Conservation (phyloP, 2,797 vertebrate species). For the Malurus splendens region DNA sequence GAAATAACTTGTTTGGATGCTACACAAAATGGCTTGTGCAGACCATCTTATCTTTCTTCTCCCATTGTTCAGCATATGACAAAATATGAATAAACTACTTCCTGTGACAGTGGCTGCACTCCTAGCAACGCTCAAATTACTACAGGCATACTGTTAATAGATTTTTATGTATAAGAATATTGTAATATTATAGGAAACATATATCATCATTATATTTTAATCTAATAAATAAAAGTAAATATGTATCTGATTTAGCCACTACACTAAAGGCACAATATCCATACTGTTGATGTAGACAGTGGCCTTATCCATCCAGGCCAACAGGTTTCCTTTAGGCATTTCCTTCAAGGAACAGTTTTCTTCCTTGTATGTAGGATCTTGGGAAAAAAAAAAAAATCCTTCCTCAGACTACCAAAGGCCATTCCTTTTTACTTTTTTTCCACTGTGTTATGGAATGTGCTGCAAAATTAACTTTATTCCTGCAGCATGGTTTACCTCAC, state of each 20-base stretch:
- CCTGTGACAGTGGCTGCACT: rapidly evolving
- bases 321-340: background rate
- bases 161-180: background rate
- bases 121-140: background rate
- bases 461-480: background rate
- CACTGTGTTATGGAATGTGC: background rate
- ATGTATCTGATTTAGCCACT: background rate
- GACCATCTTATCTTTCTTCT: background rate
- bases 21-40: rapidly evolving
- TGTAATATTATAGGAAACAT: background rate
- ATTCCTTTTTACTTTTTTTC: background rate
- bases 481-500: background rate
- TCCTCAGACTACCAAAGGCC: background rate
- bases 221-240: background rate
- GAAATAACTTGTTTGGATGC: background rate
- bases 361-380: background rate
- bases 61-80: rapidly evolving
- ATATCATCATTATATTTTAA: background rate
- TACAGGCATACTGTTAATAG: background rate
- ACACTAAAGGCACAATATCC: background rate
- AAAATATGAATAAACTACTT: background rate
- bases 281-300: background rate
- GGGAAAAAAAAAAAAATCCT: background rate
- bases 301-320: background rate
- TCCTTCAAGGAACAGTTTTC: background rate